Base-by-base conservation (phyloP, 2,113 vertebrate genomes). In the Melanostigma gelatinosum region DNA sequence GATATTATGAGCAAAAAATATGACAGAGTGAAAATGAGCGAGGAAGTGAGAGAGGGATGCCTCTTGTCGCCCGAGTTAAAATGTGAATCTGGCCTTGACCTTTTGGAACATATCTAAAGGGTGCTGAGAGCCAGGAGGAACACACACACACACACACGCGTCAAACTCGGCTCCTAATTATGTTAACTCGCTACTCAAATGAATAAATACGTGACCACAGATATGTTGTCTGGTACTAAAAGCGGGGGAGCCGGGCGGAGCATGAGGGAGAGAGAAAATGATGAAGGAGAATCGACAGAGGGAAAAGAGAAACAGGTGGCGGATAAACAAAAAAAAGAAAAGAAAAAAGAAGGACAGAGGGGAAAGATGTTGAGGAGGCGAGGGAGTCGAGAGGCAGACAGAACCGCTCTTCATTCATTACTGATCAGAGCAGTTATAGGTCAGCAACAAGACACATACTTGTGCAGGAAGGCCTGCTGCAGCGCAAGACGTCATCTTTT, bases 61-160 rank as follows among this genome's bases (percentile, higher is more conserved):
- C 75, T 79, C 82, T 77, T 72, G 79, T 83, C 34, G 15, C 44
- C 61, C 4, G 20, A 76, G 75, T 82, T 74, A 80, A 90, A 92
- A 90, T 90, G 78, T 92, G 87, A 92, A 89, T 89, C 65, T 75
- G 66, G 63, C 76, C 63, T 83, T 52, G 62, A 87, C 87, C 86
- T 89, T 89, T 89, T n/a, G 42, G 24, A 80, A 87, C 65, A 87
- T 77, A 76, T 83, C 85, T 84, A 68, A 82, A 78, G 66, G 52
- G 55, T n/a, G 64, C 71, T 24, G 65, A 65, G 60, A 78, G 77
- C 76, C 71, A 75, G 75, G 55, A 72, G 65, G 66, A 15, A 4
- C 1, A 22, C 11, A 6, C 57, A 8, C 42, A 74, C 38, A 57
- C 34, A 72, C 54, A 58, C 54, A 72, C 34, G 29, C 13, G 44